These are phyloP conservation scores for Eupithecia dodoneata DNA, from an alignment of 2,888 invertebrate genomes.

Conservation along the genomic window DNA sequence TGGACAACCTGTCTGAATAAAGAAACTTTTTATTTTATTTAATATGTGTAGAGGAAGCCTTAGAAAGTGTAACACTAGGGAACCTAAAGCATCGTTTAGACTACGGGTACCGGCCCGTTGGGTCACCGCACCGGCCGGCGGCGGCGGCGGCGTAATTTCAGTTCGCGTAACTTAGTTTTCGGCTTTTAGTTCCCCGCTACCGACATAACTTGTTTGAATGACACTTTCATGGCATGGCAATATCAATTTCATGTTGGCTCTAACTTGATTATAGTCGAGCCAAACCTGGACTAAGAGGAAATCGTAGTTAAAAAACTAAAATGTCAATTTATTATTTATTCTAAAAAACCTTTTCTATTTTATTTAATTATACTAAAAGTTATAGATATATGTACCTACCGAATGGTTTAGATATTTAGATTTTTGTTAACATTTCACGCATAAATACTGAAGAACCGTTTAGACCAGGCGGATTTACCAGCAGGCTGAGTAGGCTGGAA, in stretches of 20 bases:
- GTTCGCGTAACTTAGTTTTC: neutral
- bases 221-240: neutral
- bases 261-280: constrained; percentile 1
- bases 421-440: too few relatives aligned
- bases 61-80: neutral
- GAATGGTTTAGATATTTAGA: too few relatives aligned
- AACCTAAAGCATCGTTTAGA: neutral
- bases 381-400: too few relatives aligned
- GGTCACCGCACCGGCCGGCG: too few relatives aligned
- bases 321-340: neutral
- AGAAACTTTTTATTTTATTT: too few relatives aligned
- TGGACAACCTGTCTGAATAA: too few relatives aligned
- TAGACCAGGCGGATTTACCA: too few relatives aligned
- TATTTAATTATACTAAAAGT: too few relatives aligned
- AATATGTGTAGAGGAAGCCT: neutral
- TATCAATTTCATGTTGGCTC: constrained; percentile 4
- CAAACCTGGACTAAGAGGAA: neutral
- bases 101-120: neutral
- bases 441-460: neutral
- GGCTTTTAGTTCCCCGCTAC: neutral
- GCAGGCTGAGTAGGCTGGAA: too few relatives aligned
- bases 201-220: constrained; percentile 1
- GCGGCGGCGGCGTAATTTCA: neutral
- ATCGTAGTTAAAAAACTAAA: neutral
- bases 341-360: neutral